Base-by-base conservation (phyloP, 2,888 invertebrate genomes). In the Papilio demoleus region DNA sequence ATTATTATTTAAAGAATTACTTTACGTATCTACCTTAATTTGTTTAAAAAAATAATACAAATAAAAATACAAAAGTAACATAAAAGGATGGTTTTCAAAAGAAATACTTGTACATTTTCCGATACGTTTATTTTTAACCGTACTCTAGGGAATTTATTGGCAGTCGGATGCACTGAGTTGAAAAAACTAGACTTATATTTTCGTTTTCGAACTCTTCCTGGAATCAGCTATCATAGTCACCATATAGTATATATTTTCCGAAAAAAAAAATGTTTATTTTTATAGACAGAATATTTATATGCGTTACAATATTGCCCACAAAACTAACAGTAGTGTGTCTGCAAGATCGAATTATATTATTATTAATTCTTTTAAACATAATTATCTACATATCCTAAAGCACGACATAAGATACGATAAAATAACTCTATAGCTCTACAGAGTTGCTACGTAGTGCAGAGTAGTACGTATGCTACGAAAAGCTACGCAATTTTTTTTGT, bases 71-170 rank as follows among this genome's bases (percentile, higher is more conserved):
- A 53, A 31, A 9, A n/a, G 50, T 50, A 14, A 9, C 31, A 64
- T 58, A 42, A 65, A 65, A 36, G 45, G 34, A 34, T 22, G 4
- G 58, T 56, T 65, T 56, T 58, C 34, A 45, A 58, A 58, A 59
- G 58, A 53, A 53, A 38, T 53, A 19, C 19, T 42, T 58, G 65
- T 45, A 59, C 59, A 65, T 65, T 65, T 65, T 65, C 58, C 65
- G 31, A 58, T 47, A 65, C 65, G 65, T 65, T 59, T 65, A 65
- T 65, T 65, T 65, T 65, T 65, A 34, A 65, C 24, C 65, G 58
- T 45, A 45, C 45, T 65, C 65, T 47, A 17, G 58, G 58, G 58
- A 65, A 65, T 65, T 65, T 59, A 65, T 59, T 59, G 65, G 58
- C 65, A 65, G 65, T 58, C 58, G 65, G 59, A 58, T 65, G 65